These are phyloP conservation scores for Catharus fuscescens DNA, from an alignment of 2,113 vertebrate genomes.

Conservation along the genomic window DNA sequence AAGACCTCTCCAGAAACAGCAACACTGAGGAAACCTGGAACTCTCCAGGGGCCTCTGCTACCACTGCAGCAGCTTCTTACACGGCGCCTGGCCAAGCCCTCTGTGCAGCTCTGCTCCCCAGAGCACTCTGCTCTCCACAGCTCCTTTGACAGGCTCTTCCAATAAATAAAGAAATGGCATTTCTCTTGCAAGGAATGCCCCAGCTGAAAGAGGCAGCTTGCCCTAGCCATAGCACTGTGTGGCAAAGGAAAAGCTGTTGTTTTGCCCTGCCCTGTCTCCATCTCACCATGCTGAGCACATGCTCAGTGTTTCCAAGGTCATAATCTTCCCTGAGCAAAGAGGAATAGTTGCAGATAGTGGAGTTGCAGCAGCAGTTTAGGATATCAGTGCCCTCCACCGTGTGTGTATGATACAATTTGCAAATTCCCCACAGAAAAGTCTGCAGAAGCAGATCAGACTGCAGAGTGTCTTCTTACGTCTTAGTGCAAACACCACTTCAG, in stretches of 20 bases:
- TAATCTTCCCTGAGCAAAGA: background rate
- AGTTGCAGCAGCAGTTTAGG: background rate
- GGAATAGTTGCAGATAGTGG: background rate
- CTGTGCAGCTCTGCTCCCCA: background rate
- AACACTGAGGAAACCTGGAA: background rate
- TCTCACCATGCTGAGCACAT: background rate
- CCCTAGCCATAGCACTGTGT: background rate
- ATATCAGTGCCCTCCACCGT: background rate
- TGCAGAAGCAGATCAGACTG: background rate
- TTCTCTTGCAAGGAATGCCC: background rate
- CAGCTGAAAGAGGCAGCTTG: background rate
- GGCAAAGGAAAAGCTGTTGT: background rate
- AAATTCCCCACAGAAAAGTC: background rate
- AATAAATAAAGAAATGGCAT: background rate
- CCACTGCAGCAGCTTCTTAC: background rate
- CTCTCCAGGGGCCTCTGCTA: background rate
- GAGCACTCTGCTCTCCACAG: background rate
- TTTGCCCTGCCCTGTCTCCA: background rate
- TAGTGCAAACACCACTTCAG: background rate
- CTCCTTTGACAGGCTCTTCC: background rate
- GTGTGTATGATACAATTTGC: background rate
- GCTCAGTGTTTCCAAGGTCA: background rate
- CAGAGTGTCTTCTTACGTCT: background rate
- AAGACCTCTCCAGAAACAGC: background rate
- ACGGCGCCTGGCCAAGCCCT: background rate